These are phyloP conservation scores for Ictalurus punctatus DNA, from an alignment of 2,113 vertebrate species.

Conservation along the genomic window DNA sequence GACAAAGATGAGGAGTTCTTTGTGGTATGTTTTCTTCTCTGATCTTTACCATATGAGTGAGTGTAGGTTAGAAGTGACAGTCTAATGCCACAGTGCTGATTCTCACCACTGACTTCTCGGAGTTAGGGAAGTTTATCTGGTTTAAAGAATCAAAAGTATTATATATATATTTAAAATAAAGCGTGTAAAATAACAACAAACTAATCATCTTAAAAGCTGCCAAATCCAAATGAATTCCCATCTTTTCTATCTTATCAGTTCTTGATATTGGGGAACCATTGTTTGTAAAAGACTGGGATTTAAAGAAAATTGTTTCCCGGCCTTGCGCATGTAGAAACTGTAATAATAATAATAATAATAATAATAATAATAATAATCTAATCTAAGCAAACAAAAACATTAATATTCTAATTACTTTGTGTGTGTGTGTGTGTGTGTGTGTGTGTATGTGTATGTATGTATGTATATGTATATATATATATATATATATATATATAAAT, in stretches of 20 bases:
- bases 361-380: neutral
- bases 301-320: neutral
- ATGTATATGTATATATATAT: too few relatives aligned
- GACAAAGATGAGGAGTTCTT: slow-evolving; percentile 74
- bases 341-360: neutral
- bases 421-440: too few relatives aligned
- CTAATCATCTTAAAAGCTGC: neutral
- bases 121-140: neutral
- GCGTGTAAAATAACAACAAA: neutral
- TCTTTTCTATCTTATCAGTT: neutral
- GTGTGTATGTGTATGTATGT: too few relatives aligned
- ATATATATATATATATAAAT: too few relatives aligned
- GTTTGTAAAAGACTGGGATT: neutral
- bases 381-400: neutral
- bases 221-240: neutral
- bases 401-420: neutral
- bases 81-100: neutral
- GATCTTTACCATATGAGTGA: neutral
- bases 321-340: neutral
- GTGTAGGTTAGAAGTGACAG: neutral
- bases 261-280: neutral
- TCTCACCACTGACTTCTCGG: neutral
- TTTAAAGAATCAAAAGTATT: neutral
- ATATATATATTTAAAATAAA: neutral
- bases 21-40: slow-evolving; percentile 68